These are phyloP conservation scores for Atherinosoma microstoma DNA, from an alignment of 2,797 vertebrate genomes.

Conservation along the genomic window DNA sequence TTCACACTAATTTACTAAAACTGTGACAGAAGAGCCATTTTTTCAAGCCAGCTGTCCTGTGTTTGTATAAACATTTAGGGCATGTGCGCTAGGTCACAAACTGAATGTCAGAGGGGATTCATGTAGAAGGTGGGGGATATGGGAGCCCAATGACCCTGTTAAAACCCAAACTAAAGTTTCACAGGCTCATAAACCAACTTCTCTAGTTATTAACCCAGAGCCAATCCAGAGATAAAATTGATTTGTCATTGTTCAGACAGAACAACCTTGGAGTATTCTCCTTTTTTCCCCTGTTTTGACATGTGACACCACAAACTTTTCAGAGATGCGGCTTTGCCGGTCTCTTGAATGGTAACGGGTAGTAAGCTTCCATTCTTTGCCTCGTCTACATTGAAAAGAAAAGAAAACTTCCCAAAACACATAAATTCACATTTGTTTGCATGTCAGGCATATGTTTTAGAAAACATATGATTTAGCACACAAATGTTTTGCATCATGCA, in stretches of 20 bases:
- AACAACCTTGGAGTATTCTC: background rate
- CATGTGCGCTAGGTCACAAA: conserved; percentile 18
- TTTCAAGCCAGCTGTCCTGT: conserved; percentile 3
- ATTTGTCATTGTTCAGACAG: background rate
- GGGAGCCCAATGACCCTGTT: conserved; percentile 6
- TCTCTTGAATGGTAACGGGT: background rate
- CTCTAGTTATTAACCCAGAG: conserved; percentile 15
- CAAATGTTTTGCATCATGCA: background rate
- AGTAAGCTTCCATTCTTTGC: background rate
- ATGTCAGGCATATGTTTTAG: background rate
- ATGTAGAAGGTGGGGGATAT: conserved; percentile 7
- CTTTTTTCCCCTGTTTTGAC: background rate
- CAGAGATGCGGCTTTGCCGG: background rate
- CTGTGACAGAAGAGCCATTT: conserved; percentile 24
- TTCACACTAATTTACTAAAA: conserved; percentile 20
- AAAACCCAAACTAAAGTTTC: conserved; percentile 29
- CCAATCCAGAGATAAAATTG: background rate
- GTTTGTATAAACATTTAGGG: conserved; percentile 11
- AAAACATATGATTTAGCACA: too few species aligned
- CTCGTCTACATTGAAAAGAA: background rate
- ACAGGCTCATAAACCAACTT: conserved; percentile 29
- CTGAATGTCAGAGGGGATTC: conserved; percentile 14
- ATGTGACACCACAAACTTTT: background rate
- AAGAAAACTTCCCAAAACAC: background rate
- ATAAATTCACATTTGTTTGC: background rate